These are phyloP conservation scores for Argyra leucocephala DNA, from an alignment of 2,888 invertebrate genomes.

Conservation along the genomic window DNA sequence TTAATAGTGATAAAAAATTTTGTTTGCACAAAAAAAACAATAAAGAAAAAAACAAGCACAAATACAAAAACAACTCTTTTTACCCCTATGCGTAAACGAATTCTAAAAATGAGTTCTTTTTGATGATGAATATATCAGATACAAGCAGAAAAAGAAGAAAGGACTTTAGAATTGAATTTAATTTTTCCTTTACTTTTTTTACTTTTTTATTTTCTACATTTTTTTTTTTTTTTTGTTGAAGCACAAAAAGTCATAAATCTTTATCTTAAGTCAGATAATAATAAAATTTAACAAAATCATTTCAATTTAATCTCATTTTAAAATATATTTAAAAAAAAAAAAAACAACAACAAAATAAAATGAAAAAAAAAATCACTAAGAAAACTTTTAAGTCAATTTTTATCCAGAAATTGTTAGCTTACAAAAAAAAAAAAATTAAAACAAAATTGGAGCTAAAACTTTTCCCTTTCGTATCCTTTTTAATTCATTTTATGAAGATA, in stretches of 20 bases:
- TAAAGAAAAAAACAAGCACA: no score
- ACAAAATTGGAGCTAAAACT: background rate
- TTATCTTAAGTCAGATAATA: conserved; percentile 4
- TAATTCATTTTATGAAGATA: background rate
- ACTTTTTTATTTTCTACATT: no score
- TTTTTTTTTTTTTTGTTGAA: background rate
- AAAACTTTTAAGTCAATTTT: conserved; percentile 6
- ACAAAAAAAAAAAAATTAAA: background rate
- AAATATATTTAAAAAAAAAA: background rate
- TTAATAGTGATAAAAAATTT: no score
- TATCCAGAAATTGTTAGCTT: background rate
- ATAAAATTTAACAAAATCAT: conserved; percentile 6
- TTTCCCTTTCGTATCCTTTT: background rate
- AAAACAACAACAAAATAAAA: background rate
- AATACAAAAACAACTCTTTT: no score
- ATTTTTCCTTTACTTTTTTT: no score
- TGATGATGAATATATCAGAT: no score
- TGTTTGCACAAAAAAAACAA: no score
- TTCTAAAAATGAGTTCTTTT: no score
- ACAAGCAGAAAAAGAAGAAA: no score
- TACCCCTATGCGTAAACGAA: no score
- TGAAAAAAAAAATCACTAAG: background rate
- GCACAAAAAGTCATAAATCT: background rate
- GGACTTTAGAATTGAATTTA: no score
- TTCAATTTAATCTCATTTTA: background rate